A percentile compares a stretch with the other conserved stretches of the same genome.
Evolutionary conservation across 2,113 vertebrate species (phyloP).

Genomic region (Brienomyrus brachyistius): DNA sequence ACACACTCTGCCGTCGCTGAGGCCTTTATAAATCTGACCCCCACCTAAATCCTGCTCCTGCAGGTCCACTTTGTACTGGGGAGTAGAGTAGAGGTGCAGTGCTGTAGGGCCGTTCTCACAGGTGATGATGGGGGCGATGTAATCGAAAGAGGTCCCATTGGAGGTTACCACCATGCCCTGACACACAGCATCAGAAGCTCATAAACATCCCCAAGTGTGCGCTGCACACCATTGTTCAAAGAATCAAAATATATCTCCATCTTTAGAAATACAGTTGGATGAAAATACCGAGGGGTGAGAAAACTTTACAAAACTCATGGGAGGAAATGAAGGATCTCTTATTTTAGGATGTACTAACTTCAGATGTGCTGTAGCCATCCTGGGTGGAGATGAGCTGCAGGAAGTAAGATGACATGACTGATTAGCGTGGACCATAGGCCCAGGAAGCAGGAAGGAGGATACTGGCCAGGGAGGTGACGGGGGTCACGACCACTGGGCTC

Average conservation of each 20-base stretch:
- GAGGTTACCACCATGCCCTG: constrained; percentile 76
- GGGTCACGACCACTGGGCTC: background rate
- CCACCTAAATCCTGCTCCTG: constrained; percentile 61
- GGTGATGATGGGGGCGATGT: constrained; percentile 61
- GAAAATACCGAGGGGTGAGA: background rate
- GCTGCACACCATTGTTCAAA: background rate
- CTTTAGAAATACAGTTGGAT: background rate
- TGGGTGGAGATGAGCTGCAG: constrained; percentile 89
- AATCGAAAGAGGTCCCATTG: constrained; percentile 86
- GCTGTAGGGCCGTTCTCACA: constrained; percentile 81
- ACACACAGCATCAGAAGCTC: constrained; percentile 12
- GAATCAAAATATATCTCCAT: background rate
- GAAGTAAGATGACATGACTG: constrained; percentile 28
- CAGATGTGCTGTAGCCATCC: constrained; percentile 88
- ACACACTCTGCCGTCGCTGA: background rate
- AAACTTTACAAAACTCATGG: background rate
- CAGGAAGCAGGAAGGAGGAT: constrained; percentile 47
- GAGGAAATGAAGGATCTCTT: background rate
- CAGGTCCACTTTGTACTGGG: constrained; percentile 81
- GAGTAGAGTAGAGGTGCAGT: constrained; percentile 82
- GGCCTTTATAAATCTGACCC: background rate
- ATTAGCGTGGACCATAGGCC: constrained; percentile 34
- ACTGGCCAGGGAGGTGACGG: constrained; percentile 32
- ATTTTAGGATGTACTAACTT: constrained; percentile 75
- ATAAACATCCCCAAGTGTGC: background rate